Percentiles rank a stretch among this genome's conserved stretches.
Evolutionary conservation across 2,113 vertebrate genomes (phyloP).

Genomic region (Eudyptes chrysolophus): DNA sequence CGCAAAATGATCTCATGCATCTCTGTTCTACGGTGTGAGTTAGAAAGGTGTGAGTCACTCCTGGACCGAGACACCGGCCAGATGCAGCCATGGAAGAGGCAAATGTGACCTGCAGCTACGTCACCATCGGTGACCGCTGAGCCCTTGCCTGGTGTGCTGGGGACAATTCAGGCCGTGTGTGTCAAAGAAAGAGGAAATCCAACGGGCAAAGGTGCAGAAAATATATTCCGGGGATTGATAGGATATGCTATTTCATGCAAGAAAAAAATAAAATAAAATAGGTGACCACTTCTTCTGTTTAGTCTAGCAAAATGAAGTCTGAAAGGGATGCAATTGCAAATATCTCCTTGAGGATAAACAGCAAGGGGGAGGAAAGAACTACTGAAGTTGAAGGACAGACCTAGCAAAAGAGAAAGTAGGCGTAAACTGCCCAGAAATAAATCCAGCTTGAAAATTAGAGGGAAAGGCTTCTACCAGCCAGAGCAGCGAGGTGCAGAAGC

Average conservation of each 20-base stretch:
- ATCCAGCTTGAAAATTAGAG: not conserved
- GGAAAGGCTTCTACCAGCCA: not conserved
- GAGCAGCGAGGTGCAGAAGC: not conserved
- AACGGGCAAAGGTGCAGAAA: not conserved
- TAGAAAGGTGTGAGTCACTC: not conserved
- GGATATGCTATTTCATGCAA: not conserved
- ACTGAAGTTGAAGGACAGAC: not conserved
- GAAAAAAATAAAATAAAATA: not conserved
- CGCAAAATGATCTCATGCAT: not conserved
- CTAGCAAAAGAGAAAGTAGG: not conserved
- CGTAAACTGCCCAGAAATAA: not conserved
- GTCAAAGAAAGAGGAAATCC: not conserved
- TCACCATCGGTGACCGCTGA: not conserved
- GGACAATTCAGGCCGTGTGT: accelerated
- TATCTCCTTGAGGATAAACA: not conserved
- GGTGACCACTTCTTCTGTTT: not conserved
- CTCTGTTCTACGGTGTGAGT: not conserved
- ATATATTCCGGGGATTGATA: not conserved
- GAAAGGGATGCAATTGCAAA: conserved; percentile 21
- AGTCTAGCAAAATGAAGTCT: not conserved
- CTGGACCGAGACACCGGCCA: not conserved
- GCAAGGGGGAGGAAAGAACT: not conserved
- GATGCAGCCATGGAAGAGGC: not conserved
- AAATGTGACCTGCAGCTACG: not conserved
- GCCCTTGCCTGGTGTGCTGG: not conserved